phyloP scores from a whole-genome alignment of 2,888 invertebrate genomes.

The Lasioglossum lativentre region DNA sequence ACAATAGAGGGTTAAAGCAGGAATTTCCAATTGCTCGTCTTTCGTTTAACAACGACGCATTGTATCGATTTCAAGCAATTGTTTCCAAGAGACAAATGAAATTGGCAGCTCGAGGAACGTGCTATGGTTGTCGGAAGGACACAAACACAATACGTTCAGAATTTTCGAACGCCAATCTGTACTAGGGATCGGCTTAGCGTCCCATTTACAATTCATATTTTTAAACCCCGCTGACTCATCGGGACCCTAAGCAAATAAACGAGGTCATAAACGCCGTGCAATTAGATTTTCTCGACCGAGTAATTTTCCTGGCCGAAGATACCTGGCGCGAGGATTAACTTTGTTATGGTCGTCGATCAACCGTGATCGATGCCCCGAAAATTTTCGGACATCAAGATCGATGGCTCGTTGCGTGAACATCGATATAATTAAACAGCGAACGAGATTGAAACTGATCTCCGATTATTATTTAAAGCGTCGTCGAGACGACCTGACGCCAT shows the following conservation, averaged over 20 bases:
- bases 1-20: too few species aligned
- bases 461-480: background rate
- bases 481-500: background rate
- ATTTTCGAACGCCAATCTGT: background rate
- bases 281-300: background rate
- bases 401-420: background rate
- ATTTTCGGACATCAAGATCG: background rate
- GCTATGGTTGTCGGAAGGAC: too few species aligned
- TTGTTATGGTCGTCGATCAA: background rate
- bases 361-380: background rate
- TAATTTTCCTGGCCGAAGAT: background rate
- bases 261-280: slow-evolving; percentile 10
- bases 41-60: background rate
- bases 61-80: background rate
- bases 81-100: background rate
- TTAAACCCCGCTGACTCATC: background rate
- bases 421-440: background rate
- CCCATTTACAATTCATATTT: background rate
- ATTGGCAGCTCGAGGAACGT: background rate
- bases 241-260: background rate
- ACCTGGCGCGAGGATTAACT: background rate
- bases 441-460: background rate
- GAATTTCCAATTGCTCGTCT: too few species aligned
- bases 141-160: background rate
- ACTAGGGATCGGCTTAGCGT: background rate